Evolutionary conservation across 2,888 invertebrate species (phyloP), one percentile per base, ranked within the genome.

Genomic region (Oscheius sp.): DNA sequence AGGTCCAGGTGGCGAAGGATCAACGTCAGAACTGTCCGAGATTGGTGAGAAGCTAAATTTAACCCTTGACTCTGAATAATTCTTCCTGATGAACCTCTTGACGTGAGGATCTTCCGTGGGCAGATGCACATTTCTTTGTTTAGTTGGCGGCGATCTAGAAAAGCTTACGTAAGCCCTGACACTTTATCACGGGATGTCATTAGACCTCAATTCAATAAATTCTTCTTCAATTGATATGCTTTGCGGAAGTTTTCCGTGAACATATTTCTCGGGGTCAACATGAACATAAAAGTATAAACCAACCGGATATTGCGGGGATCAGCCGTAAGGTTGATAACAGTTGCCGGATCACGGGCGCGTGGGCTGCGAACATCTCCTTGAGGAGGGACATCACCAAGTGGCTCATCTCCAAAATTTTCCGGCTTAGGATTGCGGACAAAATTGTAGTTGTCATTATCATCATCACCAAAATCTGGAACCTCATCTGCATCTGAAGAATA

Each of bases 41-140:
- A 80, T 80, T 41, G 79, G 76, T 0, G 81, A 81, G 73, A 77
- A 81, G 23, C 78, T 79, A 46, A 64, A 73, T 49, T 12, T n/a
- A 23, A 9, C 9, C 35, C 3, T 35, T 35, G 5, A 9, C 35
- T 9, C 9, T 35, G 5, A 35, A 3, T 3, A 35, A 35, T 9
- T 9, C 35, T 35, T 35, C 35, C 35, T 35, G 35, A 35, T 35
- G 35, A 35, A 66, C 61, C 61, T 61, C 43, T 43, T 61, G 43
- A 61, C 45, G 21, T 35, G 35, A 6, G 35, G 35, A 35, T 41
- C 61, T n/a, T 61, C 43, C 5, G 52, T 49, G 29, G 66, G 66
- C 27, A 66, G 52, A 52, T 66, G 52, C 2, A 66, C 52, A 27
- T 66, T 66, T 52, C 52, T 66, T 29, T 66, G 66, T 52, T 66